phyloP scores from a whole-genome alignment of 2,797 vertebrate genomes.

The Moxostoma hubbsi region DNA sequence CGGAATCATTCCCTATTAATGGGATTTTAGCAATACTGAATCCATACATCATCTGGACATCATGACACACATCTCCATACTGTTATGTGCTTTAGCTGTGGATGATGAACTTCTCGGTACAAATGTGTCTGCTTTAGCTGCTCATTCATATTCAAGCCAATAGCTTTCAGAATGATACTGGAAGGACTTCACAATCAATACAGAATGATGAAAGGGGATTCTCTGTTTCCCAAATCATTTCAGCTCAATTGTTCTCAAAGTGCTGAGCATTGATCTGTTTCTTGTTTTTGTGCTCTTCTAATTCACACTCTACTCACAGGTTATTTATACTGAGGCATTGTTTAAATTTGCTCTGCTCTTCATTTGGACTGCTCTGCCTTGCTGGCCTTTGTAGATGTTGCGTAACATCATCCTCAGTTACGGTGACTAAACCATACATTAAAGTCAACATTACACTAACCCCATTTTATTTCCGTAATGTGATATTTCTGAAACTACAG shows the following conservation, averaged over 20 bases:
- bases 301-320: conserved; percentile 36
- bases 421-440: neutral
- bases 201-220: conserved; percentile 38
- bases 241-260: conserved; percentile 47
- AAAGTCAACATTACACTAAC: too few relatives aligned
- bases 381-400: conserved; percentile 30
- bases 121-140: neutral
- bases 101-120: neutral
- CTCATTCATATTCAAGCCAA: conserved; percentile 13
- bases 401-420: conserved; percentile 24
- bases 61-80: neutral
- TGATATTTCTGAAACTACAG: neutral
- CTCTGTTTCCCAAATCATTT: conserved; percentile 37
- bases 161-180: conserved; percentile 18
- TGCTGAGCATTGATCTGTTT: conserved; percentile 57
- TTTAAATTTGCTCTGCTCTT: conserved; percentile 54
- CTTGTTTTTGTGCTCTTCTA: conserved; percentile 38
- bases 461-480: too few relatives aligned
- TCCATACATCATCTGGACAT: conserved; percentile 35
- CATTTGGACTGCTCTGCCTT: conserved; percentile 36
- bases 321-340: conserved; percentile 52
- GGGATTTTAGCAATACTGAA: neutral
- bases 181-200: conserved; percentile 51
- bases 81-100: neutral
- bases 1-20: too few relatives aligned